Conservation (phyloP, 2,113 vertebrate genomes). For the Alaudala cheleensis region DNA sequence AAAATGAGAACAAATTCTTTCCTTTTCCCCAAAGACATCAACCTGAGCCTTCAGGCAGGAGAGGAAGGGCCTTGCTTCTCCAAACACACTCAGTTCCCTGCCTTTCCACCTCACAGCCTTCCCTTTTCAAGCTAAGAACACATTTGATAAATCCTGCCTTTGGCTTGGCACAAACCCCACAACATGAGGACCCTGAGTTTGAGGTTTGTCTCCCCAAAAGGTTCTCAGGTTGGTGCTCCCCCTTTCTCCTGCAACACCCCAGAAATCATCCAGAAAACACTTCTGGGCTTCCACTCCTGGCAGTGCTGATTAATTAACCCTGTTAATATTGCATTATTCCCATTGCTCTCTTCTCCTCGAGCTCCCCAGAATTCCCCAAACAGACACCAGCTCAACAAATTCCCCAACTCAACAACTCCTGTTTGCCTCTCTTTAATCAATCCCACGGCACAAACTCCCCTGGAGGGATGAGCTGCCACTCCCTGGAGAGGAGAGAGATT, state of each 20-base stretch:
- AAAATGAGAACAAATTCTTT: not conserved
- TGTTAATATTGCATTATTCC: not conserved
- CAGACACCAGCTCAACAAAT: not conserved
- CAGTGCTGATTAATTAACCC: not conserved
- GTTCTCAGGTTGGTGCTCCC: too few relatives aligned
- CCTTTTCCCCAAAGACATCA: not conserved
- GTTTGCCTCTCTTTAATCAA: not conserved
- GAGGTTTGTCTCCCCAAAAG: not conserved
- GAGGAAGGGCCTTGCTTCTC: not conserved
- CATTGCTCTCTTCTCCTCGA: not conserved
- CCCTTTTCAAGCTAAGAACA: not conserved
- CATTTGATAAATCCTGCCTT: not conserved
- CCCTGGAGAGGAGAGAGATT: not conserved
- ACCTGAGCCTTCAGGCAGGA: not conserved
- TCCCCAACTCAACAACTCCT: not conserved
- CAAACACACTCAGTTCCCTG: not conserved
- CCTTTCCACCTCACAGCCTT: not conserved
- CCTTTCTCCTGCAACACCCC: not conserved
- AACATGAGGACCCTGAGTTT: not conserved
- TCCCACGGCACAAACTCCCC: not conserved
- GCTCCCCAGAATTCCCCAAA: not conserved
- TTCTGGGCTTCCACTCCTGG: not conserved
- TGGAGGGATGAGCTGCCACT: fast-evolving
- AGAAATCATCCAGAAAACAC: not conserved
- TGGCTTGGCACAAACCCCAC: not conserved